phyloP scores from a whole-genome alignment of 2,113 vertebrate genomes.

The Pristiophorus japonicus region DNA sequence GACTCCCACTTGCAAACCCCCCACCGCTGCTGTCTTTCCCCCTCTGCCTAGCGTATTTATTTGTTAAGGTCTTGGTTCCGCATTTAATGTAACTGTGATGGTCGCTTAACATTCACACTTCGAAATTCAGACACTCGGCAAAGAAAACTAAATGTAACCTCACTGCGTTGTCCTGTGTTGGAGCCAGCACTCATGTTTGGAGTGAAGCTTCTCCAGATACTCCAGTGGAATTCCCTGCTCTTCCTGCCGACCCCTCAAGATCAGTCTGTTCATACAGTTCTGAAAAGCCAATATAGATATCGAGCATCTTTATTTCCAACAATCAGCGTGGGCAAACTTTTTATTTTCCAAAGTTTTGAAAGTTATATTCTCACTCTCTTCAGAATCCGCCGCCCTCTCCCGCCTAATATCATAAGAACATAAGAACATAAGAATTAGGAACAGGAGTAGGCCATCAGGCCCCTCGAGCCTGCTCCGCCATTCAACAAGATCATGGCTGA shows the following conservation, averaged over 20 bases:
- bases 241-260: constrained; percentile 74
- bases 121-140: neutral
- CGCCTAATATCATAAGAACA: neutral
- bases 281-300: constrained; percentile 43
- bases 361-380: neutral
- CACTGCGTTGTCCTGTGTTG: constrained; percentile 78
- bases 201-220: constrained; percentile 88
- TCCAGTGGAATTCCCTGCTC: constrained; percentile 87
- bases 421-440: no score
- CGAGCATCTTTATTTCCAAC: no score
- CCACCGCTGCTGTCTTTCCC: neutral
- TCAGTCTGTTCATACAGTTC: constrained; percentile 81
- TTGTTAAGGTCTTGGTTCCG: neutral
- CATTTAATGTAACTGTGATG: neutral
- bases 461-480: no score
- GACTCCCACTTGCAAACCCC: neutral
- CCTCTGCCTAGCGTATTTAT: neutral
- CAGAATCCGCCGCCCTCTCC: neutral
- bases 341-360: neutral
- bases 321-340: neutral
- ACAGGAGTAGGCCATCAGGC: no score
- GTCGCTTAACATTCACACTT: neutral
- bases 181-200: constrained; percentile 90
- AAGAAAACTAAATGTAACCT: constrained; percentile 40
- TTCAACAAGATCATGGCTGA: no score